A percentile compares a stretch with the other conserved stretches of the same genome.
Evolutionary conservation across 2,797 vertebrate genomes (phyloP).

Genomic region (Sebastes kiyomatsui): DNA sequence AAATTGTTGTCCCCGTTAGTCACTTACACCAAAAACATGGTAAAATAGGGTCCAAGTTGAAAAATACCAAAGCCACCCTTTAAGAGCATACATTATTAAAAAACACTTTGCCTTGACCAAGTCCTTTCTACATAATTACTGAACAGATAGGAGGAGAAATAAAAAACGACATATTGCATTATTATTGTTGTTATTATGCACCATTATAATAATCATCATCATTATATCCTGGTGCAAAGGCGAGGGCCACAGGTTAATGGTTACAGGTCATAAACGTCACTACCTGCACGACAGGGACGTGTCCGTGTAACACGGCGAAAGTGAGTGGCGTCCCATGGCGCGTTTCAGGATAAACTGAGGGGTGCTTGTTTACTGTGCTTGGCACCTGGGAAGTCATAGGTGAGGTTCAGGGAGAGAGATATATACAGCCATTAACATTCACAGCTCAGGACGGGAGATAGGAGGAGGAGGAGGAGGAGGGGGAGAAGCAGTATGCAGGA

Average conservation of each 20-base stretch:
- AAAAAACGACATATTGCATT: slow-evolving; percentile 24
- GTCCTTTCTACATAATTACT: slow-evolving; percentile 29
- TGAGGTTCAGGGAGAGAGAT: slow-evolving; percentile 82
- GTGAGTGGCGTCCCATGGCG: slow-evolving; percentile 99
- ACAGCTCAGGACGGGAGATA: slow-evolving; percentile 60
- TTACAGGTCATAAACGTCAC: slow-evolving; percentile 75
- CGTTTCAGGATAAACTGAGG: slow-evolving; percentile 99
- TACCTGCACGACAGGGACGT: slow-evolving; percentile 99
- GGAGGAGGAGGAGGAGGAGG: slow-evolving; percentile 12
- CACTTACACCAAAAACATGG: too few species aligned
- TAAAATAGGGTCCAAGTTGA: too few species aligned
- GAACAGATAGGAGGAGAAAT: slow-evolving; percentile 44
- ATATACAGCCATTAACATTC: slow-evolving; percentile 81
- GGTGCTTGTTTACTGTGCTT: slow-evolving; percentile 98
- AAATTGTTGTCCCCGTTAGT: too few species aligned
- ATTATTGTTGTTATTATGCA: slow-evolving; percentile 48
- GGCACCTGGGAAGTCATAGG: slow-evolving; percentile 93
- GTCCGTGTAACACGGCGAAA: slow-evolving; percentile 99
- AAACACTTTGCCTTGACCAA: slow-evolving; percentile 5
- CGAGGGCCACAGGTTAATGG: slow-evolving; percentile 66
- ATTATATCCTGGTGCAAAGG: slow-evolving; percentile 59
- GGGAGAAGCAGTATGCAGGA: slow-evolving; percentile 63
- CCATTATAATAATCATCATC: slow-evolving; percentile 61
- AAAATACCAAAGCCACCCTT: neutral
- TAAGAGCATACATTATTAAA: slow-evolving; percentile 16